Evolutionary conservation across 2,888 invertebrate species (phyloP).

Genomic region (Philereme transversata): DNA sequence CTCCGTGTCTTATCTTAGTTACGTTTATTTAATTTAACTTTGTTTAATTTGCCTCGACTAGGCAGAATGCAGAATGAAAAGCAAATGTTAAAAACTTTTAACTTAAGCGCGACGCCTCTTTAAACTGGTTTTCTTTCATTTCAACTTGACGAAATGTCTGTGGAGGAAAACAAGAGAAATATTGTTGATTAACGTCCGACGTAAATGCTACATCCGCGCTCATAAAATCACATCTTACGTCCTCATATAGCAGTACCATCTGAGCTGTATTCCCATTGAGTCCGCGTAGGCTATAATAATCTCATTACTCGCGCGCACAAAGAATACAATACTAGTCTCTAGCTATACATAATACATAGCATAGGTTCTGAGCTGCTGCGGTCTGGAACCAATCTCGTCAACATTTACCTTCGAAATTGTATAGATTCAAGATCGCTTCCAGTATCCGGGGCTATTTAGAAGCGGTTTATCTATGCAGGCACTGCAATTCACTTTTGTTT

Average conservation of each 20-base stretch:
- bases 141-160: no score
- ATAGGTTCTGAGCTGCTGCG: no score
- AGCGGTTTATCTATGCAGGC: no score
- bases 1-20: slow-evolving; percentile 38
- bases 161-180: no score
- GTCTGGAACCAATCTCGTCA: no score
- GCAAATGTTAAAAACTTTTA: slow-evolving; percentile 28
- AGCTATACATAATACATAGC: no score
- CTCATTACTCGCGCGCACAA: slow-evolving; percentile 34
- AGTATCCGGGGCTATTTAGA: no score
- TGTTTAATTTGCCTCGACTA: slow-evolving; percentile 31
- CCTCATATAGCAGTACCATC: slow-evolving; percentile 1
- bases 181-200: no score
- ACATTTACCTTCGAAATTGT: no score
- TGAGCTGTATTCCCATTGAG: slow-evolving; percentile 5
- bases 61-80: slow-evolving; percentile 27
- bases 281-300: slow-evolving; percentile 26
- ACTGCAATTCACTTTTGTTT: no score
- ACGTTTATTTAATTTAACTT: slow-evolving; percentile 37
- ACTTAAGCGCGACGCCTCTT: slow-evolving; percentile 4
- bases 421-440: no score
- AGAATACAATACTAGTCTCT: slow-evolving; percentile 32
- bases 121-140: slow-evolving; percentile 14
- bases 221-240: background rate
- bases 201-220: no score